These are phyloP conservation scores for Rhombomys opimus DNA, from an alignment of 2,113 vertebrate genomes.

Conservation along the genomic window DNA sequence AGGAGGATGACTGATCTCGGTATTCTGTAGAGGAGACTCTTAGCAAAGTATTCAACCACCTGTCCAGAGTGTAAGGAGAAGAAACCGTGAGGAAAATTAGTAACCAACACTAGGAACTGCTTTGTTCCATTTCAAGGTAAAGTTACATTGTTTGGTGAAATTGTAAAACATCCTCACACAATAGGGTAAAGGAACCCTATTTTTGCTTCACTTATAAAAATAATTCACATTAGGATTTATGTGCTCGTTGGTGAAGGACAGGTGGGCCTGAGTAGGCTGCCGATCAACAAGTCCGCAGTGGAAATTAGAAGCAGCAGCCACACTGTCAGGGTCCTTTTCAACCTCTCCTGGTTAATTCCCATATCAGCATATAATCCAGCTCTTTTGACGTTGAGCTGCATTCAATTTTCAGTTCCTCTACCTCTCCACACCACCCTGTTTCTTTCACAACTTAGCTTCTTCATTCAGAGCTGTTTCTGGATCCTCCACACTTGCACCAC, in stretches of 20 bases:
- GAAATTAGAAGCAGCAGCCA: background rate
- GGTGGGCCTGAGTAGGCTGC: background rate
- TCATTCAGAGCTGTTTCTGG: background rate
- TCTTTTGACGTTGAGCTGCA: background rate
- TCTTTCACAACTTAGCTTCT: background rate
- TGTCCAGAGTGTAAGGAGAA: background rate
- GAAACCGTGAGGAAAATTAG: background rate
- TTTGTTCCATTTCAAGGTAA: conserved; percentile 14
- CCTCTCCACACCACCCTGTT: background rate
- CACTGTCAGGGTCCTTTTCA: background rate
- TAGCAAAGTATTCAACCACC: background rate
- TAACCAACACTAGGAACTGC: background rate
- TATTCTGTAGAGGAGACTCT: background rate
- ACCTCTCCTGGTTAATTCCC: background rate
- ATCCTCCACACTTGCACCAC: background rate
- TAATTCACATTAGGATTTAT: background rate
- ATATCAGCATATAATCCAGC: background rate
- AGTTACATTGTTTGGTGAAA: background rate
- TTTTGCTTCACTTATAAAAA: background rate
- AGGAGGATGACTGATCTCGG: background rate
- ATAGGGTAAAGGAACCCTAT: background rate
- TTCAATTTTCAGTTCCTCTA: background rate
- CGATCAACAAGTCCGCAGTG: background rate
- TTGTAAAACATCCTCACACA: background rate
- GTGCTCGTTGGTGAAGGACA: background rate